Evolutionary conservation across 2,113 vertebrate genomes (phyloP).

Genomic region (Cyphomyrus discorhynchus): DNA sequence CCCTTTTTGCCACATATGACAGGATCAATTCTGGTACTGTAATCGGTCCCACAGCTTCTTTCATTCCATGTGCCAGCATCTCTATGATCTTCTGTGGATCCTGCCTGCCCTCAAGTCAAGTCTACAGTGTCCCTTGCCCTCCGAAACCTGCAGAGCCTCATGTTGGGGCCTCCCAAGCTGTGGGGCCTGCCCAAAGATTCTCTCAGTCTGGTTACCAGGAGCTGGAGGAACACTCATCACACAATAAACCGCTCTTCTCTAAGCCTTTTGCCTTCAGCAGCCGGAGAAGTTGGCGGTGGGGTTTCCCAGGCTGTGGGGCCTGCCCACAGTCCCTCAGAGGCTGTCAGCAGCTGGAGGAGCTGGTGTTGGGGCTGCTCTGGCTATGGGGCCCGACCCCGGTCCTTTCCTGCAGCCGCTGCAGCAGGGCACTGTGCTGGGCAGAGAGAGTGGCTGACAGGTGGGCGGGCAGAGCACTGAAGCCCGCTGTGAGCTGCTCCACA

Average conservation of each 20-base stretch:
- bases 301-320: slow-evolving; percentile 62
- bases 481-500: slow-evolving; percentile 82
- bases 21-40: neutral
- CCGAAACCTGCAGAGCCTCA: neutral
- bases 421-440: slow-evolving; percentile 85
- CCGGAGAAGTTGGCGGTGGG: slow-evolving; percentile 57
- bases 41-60: neutral
- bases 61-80: neutral
- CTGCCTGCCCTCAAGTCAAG: neutral
- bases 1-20: neutral
- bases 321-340: slow-evolving; percentile 40
- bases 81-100: neutral
- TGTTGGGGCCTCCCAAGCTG: neutral
- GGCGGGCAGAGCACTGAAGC: slow-evolving; percentile 79
- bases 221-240: slow-evolving; percentile 65
- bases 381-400: slow-evolving; percentile 62
- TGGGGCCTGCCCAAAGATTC: neutral
- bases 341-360: slow-evolving; percentile 76
- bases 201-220: slow-evolving; percentile 42
- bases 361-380: slow-evolving; percentile 77
- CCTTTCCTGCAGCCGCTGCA: slow-evolving; percentile 71
- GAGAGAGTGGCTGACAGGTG: slow-evolving; percentile 82
- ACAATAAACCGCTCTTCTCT: neutral
- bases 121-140: neutral
- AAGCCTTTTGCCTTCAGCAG: neutral